A percentile compares a stretch with the other conserved stretches of the same genome.
Evolutionary conservation across 2,888 invertebrate genomes (phyloP).

Genomic region (Plutella xylostella): DNA sequence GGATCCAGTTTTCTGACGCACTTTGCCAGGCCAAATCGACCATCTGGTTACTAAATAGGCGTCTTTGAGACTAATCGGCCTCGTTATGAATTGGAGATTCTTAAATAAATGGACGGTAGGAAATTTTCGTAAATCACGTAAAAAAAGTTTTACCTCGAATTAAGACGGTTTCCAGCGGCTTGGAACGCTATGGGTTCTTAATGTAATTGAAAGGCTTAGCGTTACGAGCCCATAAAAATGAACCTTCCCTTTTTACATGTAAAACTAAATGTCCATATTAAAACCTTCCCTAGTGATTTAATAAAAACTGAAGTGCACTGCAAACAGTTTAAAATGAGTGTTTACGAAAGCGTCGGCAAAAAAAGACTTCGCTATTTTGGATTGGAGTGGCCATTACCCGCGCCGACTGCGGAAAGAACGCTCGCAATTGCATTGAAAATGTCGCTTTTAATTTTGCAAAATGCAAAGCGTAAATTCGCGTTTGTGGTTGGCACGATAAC

Average conservation of each 20-base stretch:
- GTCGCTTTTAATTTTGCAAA: slow-evolving; percentile 65
- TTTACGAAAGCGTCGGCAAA: slow-evolving; percentile 49
- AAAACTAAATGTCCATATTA: slow-evolving; percentile 17
- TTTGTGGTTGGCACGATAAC: slow-evolving; percentile 55
- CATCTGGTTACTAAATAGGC: slow-evolving; percentile 46
- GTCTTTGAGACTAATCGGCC: slow-evolving; percentile 45
- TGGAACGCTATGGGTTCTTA: too few species aligned
- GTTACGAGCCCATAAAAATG: too few species aligned
- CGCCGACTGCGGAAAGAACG: slow-evolving; percentile 54
- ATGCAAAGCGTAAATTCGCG: slow-evolving; percentile 61
- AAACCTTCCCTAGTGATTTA: slow-evolving; percentile 27
- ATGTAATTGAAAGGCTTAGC: too few species aligned
- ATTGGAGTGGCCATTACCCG: slow-evolving; percentile 64
- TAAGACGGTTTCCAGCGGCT: too few species aligned
- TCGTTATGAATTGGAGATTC: slow-evolving; percentile 38
- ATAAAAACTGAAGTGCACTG: slow-evolving; percentile 28
- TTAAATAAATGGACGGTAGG: too few species aligned
- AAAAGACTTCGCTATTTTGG: slow-evolving; percentile 46
- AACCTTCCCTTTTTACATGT: slow-evolving; percentile 2
- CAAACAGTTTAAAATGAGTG: slow-evolving; percentile 44
- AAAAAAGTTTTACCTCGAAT: too few species aligned
- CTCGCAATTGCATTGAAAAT: slow-evolving; percentile 60
- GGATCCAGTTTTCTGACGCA: slow-evolving; percentile 26
- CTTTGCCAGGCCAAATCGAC: slow-evolving; percentile 23
- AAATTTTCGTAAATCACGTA: too few species aligned